Conservation (phyloP, 2,797 vertebrate species). For the Ptychadena robeensis region DNA sequence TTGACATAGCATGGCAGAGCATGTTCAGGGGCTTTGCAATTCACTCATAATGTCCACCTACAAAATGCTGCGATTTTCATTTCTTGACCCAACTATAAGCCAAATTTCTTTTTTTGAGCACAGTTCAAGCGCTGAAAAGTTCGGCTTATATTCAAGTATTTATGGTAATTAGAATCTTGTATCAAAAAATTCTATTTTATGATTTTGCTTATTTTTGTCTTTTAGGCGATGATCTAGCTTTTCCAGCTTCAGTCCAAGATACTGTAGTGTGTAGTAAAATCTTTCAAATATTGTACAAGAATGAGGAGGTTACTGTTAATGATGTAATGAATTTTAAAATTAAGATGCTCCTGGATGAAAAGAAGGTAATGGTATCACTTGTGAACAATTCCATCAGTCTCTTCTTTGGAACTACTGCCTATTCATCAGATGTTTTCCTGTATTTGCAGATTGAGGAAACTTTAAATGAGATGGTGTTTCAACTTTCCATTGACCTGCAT, state of each 20-base stretch:
- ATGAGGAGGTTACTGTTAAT: conserved; percentile 93
- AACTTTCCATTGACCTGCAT: conserved; percentile 91
- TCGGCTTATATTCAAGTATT: too few species aligned
- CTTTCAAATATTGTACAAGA: conserved; percentile 98
- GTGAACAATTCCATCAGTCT: neutral
- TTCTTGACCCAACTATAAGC: too few species aligned
- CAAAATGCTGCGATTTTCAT: too few species aligned
- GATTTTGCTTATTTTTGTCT: neutral
- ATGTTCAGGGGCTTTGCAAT: too few species aligned
- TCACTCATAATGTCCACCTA: too few species aligned
- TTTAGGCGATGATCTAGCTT: conserved; percentile 86
- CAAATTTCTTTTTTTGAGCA: too few species aligned
- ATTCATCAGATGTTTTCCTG: conserved; percentile 53
- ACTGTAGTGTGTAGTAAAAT: conserved; percentile 94
- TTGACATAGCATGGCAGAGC: too few species aligned
- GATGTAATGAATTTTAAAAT: conserved; percentile 97
- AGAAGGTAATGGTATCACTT: conserved; percentile 80
- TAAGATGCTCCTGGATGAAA: conserved; percentile 96
- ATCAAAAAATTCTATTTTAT: too few species aligned
- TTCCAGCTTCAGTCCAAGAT: conserved; percentile 92
- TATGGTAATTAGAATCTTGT: too few species aligned
- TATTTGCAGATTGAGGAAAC: conserved; percentile 91
- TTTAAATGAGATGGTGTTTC: conserved; percentile 94
- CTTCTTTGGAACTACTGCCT: too few species aligned
- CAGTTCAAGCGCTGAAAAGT: too few species aligned